These are phyloP conservation scores for Camponotus vicinus DNA, from an alignment of 1,140 invertebrate genomes.

Conservation along the genomic window DNA sequence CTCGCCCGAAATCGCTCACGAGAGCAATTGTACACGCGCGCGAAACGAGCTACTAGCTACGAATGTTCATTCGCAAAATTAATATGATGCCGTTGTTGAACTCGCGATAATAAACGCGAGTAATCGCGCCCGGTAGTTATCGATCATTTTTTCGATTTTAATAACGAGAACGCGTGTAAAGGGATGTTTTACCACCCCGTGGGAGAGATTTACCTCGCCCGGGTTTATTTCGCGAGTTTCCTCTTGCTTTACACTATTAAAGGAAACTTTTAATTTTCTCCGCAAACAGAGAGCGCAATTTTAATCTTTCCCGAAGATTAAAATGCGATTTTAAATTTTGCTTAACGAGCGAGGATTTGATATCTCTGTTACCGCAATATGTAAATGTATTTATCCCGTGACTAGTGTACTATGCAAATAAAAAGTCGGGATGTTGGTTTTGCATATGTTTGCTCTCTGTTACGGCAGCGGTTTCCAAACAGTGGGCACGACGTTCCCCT, in stretches of 20 bases:
- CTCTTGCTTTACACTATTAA: not conserved
- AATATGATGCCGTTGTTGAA: conserved; percentile 31
- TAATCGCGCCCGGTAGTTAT: not conserved
- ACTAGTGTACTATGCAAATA: conserved; percentile 33
- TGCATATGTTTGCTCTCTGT: conserved; percentile 39
- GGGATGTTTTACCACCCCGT: not conserved
- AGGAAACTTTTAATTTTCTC: not conserved
- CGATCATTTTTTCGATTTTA: not conserved
- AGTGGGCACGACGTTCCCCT: conserved; percentile 25
- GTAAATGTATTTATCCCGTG: conserved; percentile 34
- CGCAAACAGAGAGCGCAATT: not conserved
- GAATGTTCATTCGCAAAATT: conserved; percentile 39
- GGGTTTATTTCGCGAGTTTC: not conserved
- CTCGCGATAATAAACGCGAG: conserved; percentile 18
- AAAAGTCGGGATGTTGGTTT: conserved; percentile 47
- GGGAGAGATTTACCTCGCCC: not conserved
- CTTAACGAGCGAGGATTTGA: conserved; percentile 7
- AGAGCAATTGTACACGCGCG: conserved; percentile 43
- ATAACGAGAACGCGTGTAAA: not conserved
- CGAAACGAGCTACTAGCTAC: conserved; percentile 48
- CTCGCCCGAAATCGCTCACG: conserved; percentile 61
- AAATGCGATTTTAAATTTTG: conserved; percentile 1
- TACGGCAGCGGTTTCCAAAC: conserved; percentile 38
- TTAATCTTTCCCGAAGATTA: not conserved
- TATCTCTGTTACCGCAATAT: not conserved